Evolutionary conservation across 2,888 invertebrate species (phyloP).

Genomic region (Noctua comes): DNA sequence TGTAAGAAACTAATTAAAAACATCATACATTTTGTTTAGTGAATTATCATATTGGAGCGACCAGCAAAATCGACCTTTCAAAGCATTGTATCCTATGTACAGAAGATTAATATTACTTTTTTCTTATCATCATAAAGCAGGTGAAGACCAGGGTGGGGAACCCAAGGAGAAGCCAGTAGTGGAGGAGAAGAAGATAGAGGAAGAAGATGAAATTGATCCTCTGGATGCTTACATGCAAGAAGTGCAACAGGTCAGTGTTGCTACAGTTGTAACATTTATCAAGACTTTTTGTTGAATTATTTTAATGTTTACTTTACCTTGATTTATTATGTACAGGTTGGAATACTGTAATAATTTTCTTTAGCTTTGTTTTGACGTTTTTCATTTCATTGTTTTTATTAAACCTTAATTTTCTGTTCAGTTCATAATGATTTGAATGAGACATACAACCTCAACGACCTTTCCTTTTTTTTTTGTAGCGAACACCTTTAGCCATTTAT

Average conservation of each 20-base stretch:
- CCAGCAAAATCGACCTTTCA: too few relatives aligned
- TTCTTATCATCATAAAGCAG: slow-evolving; percentile 71
- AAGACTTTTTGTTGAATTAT: background rate
- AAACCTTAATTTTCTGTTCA: too few relatives aligned
- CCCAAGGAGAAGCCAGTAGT: slow-evolving; percentile 86
- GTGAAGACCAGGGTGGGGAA: slow-evolving; percentile 86
- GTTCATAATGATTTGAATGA: too few relatives aligned
- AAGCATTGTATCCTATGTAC: background rate
- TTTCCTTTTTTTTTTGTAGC: too few relatives aligned
- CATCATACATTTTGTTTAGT: background rate
- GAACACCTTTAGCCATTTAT: too few relatives aligned
- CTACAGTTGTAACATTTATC: too few relatives aligned
- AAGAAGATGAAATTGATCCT: slow-evolving; percentile 97
- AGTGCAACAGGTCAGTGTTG: slow-evolving; percentile 89
- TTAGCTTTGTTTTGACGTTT: too few relatives aligned
- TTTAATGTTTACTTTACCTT: too few relatives aligned
- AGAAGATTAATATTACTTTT: background rate
- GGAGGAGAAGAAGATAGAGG: slow-evolving; percentile 83
- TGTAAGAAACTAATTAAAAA: background rate
- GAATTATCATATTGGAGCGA: background rate
- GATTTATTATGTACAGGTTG: too few relatives aligned
- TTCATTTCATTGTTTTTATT: too few relatives aligned
- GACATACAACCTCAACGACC: too few relatives aligned
- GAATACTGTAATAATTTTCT: too few relatives aligned
- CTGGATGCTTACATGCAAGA: slow-evolving; percentile 99